Evolutionary conservation across 1,140 invertebrate genomes (phyloP).

Genomic region (Armadillidium nasatum): DNA sequence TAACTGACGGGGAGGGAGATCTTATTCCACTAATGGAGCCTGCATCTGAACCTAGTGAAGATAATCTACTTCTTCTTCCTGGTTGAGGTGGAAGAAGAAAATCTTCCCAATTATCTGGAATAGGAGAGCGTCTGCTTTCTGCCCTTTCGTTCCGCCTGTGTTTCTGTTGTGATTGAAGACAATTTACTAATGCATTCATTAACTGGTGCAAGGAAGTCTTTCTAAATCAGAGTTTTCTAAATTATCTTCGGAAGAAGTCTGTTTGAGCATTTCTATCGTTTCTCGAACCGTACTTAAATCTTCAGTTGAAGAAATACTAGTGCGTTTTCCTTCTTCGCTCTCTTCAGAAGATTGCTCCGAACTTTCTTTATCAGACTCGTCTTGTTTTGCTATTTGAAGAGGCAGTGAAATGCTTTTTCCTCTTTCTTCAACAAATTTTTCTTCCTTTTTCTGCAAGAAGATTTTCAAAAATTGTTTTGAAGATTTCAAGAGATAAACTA

Average conservation of each 20-base stretch:
- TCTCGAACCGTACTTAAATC: constrained; percentile 22
- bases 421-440: too few relatives aligned
- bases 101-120: constrained; percentile 43
- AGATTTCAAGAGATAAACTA: too few relatives aligned
- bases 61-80: constrained; percentile 39
- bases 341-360: too few relatives aligned
- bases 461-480: neutral
- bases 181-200: constrained; percentile 43
- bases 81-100: constrained; percentile 41
- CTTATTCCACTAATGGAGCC: constrained; percentile 36
- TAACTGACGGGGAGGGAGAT: constrained; percentile 41
- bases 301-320: constrained; percentile 22
- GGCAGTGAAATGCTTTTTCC: too few relatives aligned
- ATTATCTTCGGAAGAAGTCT: constrained; percentile 11
- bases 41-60: constrained; percentile 41
- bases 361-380: too few relatives aligned
- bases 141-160: constrained; percentile 29
- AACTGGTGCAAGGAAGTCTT: constrained; percentile 37
- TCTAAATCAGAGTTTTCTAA: constrained; percentile 27
- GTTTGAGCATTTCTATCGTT: constrained; percentile 22
- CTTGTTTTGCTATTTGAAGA: too few relatives aligned
- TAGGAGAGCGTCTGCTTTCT: constrained; percentile 28
- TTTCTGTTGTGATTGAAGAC: constrained; percentile 10
- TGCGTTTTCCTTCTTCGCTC: too few relatives aligned
- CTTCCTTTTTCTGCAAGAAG: too few relatives aligned